phyloP scores from a whole-genome alignment of 2,113 vertebrate genomes.

The Dicaeum eximium region DNA sequence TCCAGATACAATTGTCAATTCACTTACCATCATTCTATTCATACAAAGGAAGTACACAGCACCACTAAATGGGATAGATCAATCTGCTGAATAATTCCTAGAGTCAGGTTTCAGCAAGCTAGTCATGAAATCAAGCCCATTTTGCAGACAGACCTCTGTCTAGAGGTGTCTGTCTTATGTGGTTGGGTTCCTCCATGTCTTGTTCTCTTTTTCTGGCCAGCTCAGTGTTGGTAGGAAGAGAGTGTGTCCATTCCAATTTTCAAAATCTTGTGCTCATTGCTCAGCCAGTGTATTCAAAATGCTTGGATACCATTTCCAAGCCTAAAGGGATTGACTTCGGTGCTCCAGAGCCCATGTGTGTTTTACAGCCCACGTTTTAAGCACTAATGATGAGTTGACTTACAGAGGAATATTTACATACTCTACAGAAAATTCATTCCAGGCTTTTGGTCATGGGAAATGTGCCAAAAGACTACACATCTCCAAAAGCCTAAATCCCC shows the following conservation, averaged over 20 bases:
- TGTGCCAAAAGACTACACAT: slow-evolving; percentile 8
- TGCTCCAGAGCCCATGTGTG: not conserved
- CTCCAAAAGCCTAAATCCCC: not conserved
- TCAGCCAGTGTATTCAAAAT: not conserved
- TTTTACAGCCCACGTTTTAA: not conserved
- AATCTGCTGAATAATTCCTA: not conserved
- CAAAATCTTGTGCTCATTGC: not conserved
- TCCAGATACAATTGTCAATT: not conserved
- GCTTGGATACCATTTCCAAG: not conserved
- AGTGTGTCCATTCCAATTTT: fast-evolving
- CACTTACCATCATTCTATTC: not conserved
- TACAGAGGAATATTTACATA: not conserved
- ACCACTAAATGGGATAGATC: not conserved
- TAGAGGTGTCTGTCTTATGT: not conserved
- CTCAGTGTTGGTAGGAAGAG: not conserved
- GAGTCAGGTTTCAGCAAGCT: not conserved
- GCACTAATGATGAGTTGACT: not conserved
- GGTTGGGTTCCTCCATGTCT: not conserved
- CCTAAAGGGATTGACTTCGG: not conserved
- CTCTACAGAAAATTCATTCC: not conserved
- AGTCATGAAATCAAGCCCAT: not conserved
- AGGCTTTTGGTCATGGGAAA: not conserved
- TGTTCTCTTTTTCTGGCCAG: not conserved
- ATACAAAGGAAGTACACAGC: not conserved
- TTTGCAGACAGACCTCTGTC: not conserved